Base-by-base conservation (phyloP, 2,888 invertebrate species). In the Callyntrura sp. region DNA sequence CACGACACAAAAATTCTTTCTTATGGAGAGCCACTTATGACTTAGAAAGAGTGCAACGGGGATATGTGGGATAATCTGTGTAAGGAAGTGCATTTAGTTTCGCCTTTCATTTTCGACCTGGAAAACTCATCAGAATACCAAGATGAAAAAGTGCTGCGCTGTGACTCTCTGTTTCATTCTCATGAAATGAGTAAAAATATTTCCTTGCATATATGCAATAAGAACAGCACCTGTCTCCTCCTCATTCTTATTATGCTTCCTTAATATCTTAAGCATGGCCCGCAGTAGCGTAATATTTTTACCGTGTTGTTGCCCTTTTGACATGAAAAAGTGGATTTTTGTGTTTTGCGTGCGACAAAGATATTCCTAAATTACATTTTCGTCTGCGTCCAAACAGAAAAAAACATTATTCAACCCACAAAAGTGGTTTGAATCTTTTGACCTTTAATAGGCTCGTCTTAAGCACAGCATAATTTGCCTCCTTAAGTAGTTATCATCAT, bases 311-410 rank as follows among this genome's bases (percentile, higher is more conserved):
- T 73, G 65, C 83, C 23, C 28, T 48, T 86, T 86, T 81, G 43
- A 81, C 55, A 81, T 70, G 23, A 87, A 81, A 81, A 87, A 87
- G 87, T 87, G 70, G 81, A 87, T 87, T 79, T 87, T 65, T 81
- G 57, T 87, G 81, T 81, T 86, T 79, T 81, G 70, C 87, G 81
- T 87, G 81, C 70, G 57, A 48, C 60, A 65, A 17, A n/a, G 73
- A 55, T 78, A 78, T 78, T 55, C 28, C 51, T 28, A 76, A 76
- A 76, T 35, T 68, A 68, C 68, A 48, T 14, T 76, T 76, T 76
- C 12, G n/a, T 76, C 12, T 14, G 51, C 51, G n/a, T 20, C 0
- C 20, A 20, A 45, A 35, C 9, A 9, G 45, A 35, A 70, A 17
- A 3, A 9, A n/a, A 25, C 1, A 43, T 17, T n/a, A 45, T 43